Conservation (phyloP, 2,797 vertebrate genomes). For the Gephyroberyx darwinii region DNA sequence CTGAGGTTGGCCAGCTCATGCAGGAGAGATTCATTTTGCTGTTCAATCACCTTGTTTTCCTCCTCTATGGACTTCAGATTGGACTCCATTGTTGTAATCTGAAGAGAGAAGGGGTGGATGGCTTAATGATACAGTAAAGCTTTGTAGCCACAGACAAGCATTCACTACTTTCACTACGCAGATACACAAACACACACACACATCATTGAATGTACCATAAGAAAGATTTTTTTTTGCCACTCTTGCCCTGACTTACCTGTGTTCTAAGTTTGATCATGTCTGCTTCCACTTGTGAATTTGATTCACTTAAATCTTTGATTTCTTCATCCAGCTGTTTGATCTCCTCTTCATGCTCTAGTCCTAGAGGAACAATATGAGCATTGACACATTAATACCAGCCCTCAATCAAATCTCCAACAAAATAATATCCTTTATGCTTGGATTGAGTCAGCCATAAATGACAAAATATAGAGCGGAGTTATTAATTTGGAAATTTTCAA, state of each 20-base stretch:
- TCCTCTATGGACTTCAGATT: constrained; percentile 99
- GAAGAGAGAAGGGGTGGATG: constrained; percentile 49
- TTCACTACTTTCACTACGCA: background rate
- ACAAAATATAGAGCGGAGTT: constrained; percentile 5
- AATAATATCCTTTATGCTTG: constrained; percentile 5
- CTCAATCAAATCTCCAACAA: background rate
- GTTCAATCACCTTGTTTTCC: constrained; percentile 99
- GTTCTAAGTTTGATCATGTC: constrained; percentile 99
- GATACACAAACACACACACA: constrained; percentile 13
- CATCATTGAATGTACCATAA: background rate
- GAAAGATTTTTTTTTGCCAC: background rate
- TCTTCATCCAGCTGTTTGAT: constrained; percentile 99
- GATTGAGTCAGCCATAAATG: constrained; percentile 14
- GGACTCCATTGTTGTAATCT: constrained; percentile 99
- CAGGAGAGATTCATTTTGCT: constrained; percentile 98
- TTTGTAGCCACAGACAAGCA: background rate
- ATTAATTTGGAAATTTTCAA: background rate
- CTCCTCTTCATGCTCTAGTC: constrained; percentile 96
- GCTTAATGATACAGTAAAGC: constrained; percentile 24
- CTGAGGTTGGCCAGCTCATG: constrained; percentile 97
- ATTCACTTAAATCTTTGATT: constrained; percentile 98
- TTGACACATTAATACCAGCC: constrained; percentile 1
- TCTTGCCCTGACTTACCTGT: constrained; percentile 82
- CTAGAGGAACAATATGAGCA: constrained; percentile 71
- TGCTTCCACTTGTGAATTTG: constrained; percentile 98